Percentiles rank a stretch among this genome's conserved stretches.
Evolutionary conservation across 2,888 invertebrate species (phyloP).

Genomic region (Mimas tiliae): DNA sequence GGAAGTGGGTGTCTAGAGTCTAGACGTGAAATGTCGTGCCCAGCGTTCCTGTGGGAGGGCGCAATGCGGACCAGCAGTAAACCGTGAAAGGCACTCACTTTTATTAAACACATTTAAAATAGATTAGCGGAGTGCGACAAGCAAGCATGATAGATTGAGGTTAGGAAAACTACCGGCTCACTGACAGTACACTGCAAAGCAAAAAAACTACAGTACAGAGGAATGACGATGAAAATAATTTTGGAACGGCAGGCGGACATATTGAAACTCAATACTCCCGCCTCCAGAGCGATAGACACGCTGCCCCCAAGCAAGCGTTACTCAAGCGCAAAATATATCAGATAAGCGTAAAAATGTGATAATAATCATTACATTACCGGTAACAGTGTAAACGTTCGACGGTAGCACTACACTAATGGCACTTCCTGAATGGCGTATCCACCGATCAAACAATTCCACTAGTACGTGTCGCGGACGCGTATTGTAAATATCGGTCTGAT

Average conservation of each 20-base stretch:
- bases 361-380: slow-evolving; percentile 66
- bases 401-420: slow-evolving; percentile 72
- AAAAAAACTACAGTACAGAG: slow-evolving; percentile 53
- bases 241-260: slow-evolving; percentile 77
- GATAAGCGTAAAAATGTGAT: slow-evolving; percentile 49
- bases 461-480: slow-evolving; percentile 59
- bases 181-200: slow-evolving; percentile 43
- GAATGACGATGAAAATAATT: slow-evolving; percentile 66
- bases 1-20: neutral
- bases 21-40: neutral
- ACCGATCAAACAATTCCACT: slow-evolving; percentile 62
- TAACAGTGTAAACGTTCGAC: slow-evolving; percentile 65
- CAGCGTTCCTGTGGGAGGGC: neutral
- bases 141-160: slow-evolving; percentile 54
- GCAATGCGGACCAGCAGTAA: slow-evolving; percentile 3
- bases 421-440: slow-evolving; percentile 54
- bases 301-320: slow-evolving; percentile 52
- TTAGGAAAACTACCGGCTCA: slow-evolving; percentile 62
- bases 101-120: slow-evolving; percentile 27
- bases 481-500: slow-evolving; percentile 47
- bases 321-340: slow-evolving; percentile 46
- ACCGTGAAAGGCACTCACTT: slow-evolving; percentile 5
- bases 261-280: slow-evolving; percentile 77
- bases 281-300: slow-evolving; percentile 66
- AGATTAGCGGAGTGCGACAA: slow-evolving; percentile 25